A percentile compares a stretch with the other conserved stretches of the same genome.
Evolutionary conservation across 1,140 invertebrate species (phyloP).

Genomic region (Brachionus calyciflorus): DNA sequence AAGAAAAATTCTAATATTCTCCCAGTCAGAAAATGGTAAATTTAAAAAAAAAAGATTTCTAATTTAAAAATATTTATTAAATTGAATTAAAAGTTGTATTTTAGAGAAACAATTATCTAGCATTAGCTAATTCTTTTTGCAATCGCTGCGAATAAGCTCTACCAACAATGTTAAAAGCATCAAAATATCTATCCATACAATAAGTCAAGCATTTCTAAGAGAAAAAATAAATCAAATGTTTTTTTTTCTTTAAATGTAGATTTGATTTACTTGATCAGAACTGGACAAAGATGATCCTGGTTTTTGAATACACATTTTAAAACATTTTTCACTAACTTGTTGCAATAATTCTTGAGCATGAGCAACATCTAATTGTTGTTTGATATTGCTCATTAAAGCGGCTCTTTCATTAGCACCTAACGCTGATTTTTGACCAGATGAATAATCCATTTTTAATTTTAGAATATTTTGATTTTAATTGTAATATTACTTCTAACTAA

Average conservation of each 20-base stretch:
- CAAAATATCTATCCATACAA: conserved; percentile 97
- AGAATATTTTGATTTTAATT: not conserved
- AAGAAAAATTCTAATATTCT: too few species aligned
- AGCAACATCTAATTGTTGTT: conserved; percentile 88
- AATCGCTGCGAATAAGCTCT: conserved; percentile 76
- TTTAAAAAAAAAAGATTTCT: too few species aligned
- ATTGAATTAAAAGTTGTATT: too few species aligned
- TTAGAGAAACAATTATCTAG: conserved; percentile 23
- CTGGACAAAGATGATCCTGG: conserved; percentile 84
- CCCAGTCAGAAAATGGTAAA: too few species aligned
- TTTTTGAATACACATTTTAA: conserved; percentile 85
- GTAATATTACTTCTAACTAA: conserved; percentile 27
- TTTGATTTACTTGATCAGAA: conserved; percentile 75
- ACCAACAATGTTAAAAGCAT: conserved; percentile 85
- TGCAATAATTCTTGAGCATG: conserved; percentile 82
- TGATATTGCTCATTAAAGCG: conserved; percentile 82
- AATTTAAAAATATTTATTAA: too few species aligned
- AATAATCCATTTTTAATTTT: conserved; percentile 13
- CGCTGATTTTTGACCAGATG: conserved; percentile 6
- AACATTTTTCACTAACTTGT: conserved; percentile 96
- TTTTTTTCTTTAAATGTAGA: conserved; percentile 8
- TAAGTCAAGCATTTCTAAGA: conserved; percentile 88
- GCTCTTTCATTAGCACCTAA: conserved; percentile 38
- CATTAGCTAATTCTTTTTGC: conserved; percentile 61
- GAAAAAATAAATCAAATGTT: conserved; percentile 49